phyloP scores from a whole-genome alignment of 2,888 invertebrate genomes.

The Pristionchus mayeri region DNA sequence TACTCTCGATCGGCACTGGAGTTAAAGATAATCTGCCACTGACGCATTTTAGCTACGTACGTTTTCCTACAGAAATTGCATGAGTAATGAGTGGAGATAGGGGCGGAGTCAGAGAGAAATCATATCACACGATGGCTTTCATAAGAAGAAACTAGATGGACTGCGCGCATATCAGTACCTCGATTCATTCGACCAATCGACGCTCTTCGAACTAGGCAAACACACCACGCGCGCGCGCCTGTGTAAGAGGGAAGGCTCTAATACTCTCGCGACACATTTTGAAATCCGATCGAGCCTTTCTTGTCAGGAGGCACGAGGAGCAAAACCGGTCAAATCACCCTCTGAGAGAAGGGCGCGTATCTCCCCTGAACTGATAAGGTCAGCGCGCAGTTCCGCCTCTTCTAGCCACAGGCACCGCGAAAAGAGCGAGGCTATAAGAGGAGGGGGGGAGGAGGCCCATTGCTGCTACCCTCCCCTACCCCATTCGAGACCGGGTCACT shows the following conservation, averaged over 20 bases:
- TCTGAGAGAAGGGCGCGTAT: background rate
- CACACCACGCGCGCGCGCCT: background rate
- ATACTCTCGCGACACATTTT: constrained; percentile 8
- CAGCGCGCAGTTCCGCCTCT: no score
- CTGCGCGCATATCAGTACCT: no score
- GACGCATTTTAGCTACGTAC: no score
- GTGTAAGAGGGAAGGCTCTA: background rate
- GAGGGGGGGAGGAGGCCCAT: background rate
- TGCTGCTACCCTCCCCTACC: background rate
- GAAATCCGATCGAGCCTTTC: background rate
- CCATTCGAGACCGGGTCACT: constrained; percentile 39
- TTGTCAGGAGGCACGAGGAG: no score
- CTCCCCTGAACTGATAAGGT: background rate
- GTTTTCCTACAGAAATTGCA: no score
- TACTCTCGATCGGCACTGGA: no score
- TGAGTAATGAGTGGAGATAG: no score
- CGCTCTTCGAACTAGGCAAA: constrained; percentile 1
- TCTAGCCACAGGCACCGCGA: background rate
- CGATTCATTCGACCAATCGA: background rate
- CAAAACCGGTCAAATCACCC: no score
- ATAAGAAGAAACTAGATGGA: no score
- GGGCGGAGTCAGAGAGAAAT: no score
- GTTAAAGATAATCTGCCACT: no score
- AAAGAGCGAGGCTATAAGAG: background rate
- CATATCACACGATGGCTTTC: no score